Evolutionary conservation across 2,797 vertebrate species (phyloP).

Genomic region (Garrulus glandarius): DNA sequence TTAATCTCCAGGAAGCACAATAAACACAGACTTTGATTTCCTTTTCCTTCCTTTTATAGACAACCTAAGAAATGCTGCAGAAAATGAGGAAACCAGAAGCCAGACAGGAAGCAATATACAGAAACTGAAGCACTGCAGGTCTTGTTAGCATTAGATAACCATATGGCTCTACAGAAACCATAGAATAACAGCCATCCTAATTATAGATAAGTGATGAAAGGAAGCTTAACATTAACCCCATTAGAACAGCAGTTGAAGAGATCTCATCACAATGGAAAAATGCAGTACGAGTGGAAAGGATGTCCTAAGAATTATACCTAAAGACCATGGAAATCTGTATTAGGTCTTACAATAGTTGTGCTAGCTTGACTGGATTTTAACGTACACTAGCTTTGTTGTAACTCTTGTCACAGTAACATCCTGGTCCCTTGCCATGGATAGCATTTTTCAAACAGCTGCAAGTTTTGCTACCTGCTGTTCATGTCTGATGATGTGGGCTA

Average conservation of each 20-base stretch:
- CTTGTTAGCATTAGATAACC: constrained; percentile 51
- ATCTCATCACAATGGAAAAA: neutral
- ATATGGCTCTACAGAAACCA: constrained; percentile 34
- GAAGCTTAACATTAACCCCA: constrained; percentile 16
- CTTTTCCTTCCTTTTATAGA: constrained; percentile 39
- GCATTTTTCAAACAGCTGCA: neutral
- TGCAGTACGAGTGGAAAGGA: neutral
- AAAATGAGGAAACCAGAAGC: constrained; percentile 61
- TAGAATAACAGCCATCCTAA: constrained; percentile 38
- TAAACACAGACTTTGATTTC: constrained; percentile 58
- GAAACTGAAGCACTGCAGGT: constrained; percentile 28
- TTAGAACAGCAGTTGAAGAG: constrained; percentile 13
- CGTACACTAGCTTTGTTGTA: neutral
- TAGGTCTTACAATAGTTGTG: neutral
- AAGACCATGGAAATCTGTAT: neutral
- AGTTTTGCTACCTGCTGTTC: neutral
- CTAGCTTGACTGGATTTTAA: neutral
- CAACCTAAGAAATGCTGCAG: constrained; percentile 17
- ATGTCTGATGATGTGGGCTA: neutral
- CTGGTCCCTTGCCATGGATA: neutral
- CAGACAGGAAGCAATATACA: constrained; percentile 51
- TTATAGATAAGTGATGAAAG: constrained; percentile 53
- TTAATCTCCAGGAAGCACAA: constrained; percentile 56
- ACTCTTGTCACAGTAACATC: neutral
- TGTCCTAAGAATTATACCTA: neutral